phyloP scores from a whole-genome alignment of 2,797 vertebrate genomes.

The Lutjanus argentimaculatus region DNA sequence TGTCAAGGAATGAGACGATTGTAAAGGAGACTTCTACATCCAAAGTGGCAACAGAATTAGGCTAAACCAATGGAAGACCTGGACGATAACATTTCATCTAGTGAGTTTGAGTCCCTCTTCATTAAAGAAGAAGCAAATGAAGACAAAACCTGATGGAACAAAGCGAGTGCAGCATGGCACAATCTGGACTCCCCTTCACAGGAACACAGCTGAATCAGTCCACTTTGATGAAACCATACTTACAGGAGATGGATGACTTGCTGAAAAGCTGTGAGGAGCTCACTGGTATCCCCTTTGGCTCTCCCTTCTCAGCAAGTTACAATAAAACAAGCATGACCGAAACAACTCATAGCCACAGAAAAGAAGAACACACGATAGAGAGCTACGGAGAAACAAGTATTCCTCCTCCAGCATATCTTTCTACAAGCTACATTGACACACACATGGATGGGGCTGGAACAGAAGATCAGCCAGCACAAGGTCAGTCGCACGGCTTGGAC shows the following conservation, averaged over 20 bases:
- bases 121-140: conserved; percentile 77
- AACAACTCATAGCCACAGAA: conserved; percentile 14
- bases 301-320: conserved; percentile 46
- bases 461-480: conserved; percentile 20
- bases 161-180: conserved; percentile 42
- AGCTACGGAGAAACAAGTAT: conserved; percentile 28
- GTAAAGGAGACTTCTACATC: conserved; percentile 20
- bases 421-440: conserved; percentile 74
- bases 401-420: conserved; percentile 50
- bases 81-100: conserved; percentile 46
- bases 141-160: conserved; percentile 61
- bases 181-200: conserved; percentile 36
- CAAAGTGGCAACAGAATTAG: background rate
- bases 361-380: conserved; percentile 29
- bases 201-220: conserved; percentile 44
- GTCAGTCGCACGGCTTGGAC: background rate
- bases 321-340: conserved; percentile 32
- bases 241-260: conserved; percentile 87
- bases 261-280: conserved; percentile 85
- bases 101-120: conserved; percentile 71
- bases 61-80: conserved; percentile 72
- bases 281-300: conserved; percentile 59
- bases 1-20: conserved; percentile 39
- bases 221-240: conserved; percentile 86
- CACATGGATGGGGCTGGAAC: conserved; percentile 52